Conservation (phyloP, 2,113 vertebrate genomes). For the Pelusios castaneus region DNA sequence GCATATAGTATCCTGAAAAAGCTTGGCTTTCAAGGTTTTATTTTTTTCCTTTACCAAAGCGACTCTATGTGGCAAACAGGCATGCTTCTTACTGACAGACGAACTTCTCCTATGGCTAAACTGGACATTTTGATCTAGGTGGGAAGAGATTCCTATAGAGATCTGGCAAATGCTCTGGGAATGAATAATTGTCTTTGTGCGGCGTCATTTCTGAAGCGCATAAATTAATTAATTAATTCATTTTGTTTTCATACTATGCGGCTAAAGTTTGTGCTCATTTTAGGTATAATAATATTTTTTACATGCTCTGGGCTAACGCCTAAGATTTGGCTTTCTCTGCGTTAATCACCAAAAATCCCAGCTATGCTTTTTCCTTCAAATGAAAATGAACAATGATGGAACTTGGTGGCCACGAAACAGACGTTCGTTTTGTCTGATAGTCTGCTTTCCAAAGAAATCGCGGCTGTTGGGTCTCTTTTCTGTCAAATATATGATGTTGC, state of each 20-base stretch:
- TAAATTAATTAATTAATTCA: not conserved
- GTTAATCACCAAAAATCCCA: not conserved
- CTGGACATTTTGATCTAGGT: not conserved
- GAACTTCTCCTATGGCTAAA: not conserved
- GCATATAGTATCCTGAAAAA: not conserved
- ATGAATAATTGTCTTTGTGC: not conserved
- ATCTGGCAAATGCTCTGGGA: constrained; percentile 30
- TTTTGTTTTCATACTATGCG: constrained; percentile 3
- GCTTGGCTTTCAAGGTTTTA: not conserved
- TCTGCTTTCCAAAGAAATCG: constrained; percentile 33
- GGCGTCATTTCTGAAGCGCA: not conserved
- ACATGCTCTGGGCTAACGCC: not conserved
- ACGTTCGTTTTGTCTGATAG: constrained; percentile 63
- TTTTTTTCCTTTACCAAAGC: not conserved
- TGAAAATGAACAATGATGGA: constrained; percentile 39
- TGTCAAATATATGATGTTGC: not conserved
- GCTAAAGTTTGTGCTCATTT: not conserved
- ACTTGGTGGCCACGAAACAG: constrained; percentile 45
- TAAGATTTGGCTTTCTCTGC: not conserved
- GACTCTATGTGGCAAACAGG: not conserved
- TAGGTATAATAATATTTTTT: constrained; percentile 20
- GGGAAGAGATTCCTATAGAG: constrained; percentile 27
- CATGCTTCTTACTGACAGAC: not conserved
- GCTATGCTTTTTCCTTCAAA: constrained; percentile 58
- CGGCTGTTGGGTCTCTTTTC: constrained; percentile 1